Evolutionary conservation across 1,140 invertebrate genomes (phyloP).

Genomic region (Dysdera silvatica): DNA sequence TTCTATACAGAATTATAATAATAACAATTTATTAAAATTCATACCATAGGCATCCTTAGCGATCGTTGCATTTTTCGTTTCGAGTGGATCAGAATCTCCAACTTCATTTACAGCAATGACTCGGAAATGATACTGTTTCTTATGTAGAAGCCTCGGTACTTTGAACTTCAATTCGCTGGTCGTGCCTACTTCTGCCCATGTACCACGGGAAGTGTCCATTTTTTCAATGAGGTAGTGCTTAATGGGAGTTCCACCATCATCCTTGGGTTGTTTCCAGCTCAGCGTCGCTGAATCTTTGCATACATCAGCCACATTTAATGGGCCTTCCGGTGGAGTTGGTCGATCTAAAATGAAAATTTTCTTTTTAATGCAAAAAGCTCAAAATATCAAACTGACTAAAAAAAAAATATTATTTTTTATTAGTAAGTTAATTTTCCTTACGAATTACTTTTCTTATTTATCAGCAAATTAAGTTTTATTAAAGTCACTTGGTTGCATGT

Average conservation of each 20-base stretch:
- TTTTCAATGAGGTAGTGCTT: conserved; percentile 94
- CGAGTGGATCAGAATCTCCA: conserved; percentile 93
- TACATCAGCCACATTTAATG: conserved; percentile 78
- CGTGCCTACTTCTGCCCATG: conserved; percentile 81
- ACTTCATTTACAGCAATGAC: conserved; percentile 95
- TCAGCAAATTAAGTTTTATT: no score
- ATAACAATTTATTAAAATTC: no score
- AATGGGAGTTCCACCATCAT: conserved; percentile 93
- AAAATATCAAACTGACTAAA: no score
- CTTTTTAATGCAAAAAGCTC: conserved; percentile 54
- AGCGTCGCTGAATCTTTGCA: conserved; percentile 87
- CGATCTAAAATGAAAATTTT: conserved; percentile 57
- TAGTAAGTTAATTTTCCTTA: no score
- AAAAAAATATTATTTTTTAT: no score
- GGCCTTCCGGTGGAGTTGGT: conserved; percentile 82
- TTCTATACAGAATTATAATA: no score
- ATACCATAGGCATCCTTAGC: conserved; percentile 93
- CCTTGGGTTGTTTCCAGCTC: conserved; percentile 85
- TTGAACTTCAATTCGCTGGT: conserved; percentile 73
- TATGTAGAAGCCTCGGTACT: conserved; percentile 76
- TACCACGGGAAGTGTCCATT: conserved; percentile 78
- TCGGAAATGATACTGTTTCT: conserved; percentile 87
- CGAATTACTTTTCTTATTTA: no score
- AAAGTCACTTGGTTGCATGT: no score
- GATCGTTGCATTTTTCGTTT: conserved; percentile 77